Evolutionary conservation across 2,797 vertebrate species (phyloP).

Genomic region (Hydrocynus forskahlii): DNA sequence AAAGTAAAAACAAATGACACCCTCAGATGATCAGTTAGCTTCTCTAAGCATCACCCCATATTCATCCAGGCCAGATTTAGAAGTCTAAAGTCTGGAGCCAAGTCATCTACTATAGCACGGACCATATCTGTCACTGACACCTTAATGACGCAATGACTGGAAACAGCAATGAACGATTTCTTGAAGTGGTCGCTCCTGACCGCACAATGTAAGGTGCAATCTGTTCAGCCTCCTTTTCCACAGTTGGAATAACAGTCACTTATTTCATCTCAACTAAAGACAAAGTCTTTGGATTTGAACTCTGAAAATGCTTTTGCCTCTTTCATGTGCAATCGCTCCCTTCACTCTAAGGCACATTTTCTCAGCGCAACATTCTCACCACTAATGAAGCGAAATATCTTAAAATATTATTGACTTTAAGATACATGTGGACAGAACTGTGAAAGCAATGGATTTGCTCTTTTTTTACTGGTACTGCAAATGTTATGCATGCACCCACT

Average conservation of each 20-base stretch:
- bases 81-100: constrained; percentile 8
- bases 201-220: neutral
- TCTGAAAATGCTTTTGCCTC: constrained; percentile 63
- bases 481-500: constrained; percentile 26
- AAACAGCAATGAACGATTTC: neutral
- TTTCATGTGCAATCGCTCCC: constrained; percentile 72
- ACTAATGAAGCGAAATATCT: constrained; percentile 54
- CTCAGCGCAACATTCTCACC: constrained; percentile 72
- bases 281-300: constrained; percentile 67
- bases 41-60: neutral
- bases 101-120: neutral
- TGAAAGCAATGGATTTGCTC: constrained; percentile 47
- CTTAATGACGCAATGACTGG: neutral
- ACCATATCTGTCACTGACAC: neutral
- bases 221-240: neutral
- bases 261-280: constrained; percentile 14
- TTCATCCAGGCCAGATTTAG: neutral
- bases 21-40: neutral
- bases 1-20: constrained; percentile 8
- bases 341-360: constrained; percentile 92
- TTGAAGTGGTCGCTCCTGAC: neutral
- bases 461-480: constrained; percentile 14
- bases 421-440: constrained; percentile 47
- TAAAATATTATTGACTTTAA: constrained; percentile 50
- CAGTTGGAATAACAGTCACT: constrained; percentile 6